Conservation (phyloP, 2,797 vertebrate genomes). For the Trichosurus vulpecula region DNA sequence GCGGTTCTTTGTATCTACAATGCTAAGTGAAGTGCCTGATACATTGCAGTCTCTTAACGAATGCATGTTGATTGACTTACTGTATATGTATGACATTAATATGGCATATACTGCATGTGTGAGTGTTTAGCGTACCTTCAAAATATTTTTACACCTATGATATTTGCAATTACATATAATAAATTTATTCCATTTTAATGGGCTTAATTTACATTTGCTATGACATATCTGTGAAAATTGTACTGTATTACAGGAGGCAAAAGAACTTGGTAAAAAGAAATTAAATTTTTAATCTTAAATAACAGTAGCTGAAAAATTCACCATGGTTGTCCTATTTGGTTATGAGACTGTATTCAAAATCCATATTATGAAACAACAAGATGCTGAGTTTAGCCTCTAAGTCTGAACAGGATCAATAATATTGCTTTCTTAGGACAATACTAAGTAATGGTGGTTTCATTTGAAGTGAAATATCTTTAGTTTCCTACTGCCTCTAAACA, state of each 20-base stretch:
- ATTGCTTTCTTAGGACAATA: background rate
- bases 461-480: background rate
- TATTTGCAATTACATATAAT: background rate
- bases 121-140: background rate
- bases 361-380: background rate
- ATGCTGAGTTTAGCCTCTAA: background rate
- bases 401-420: background rate
- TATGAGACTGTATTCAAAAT: background rate
- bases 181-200: background rate
- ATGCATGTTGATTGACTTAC: background rate
- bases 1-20: background rate
- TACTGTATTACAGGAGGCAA: background rate
- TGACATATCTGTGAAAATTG: background rate
- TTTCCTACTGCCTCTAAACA: background rate
- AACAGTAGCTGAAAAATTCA: background rate
- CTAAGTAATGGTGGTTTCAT: background rate
- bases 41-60: background rate
- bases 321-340: background rate
- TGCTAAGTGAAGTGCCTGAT: background rate
- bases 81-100: background rate
- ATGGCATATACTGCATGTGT: background rate
- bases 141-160: background rate
- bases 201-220: background rate
- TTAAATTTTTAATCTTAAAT: background rate
- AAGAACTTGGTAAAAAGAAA: background rate